Evolutionary conservation across 2,113 vertebrate genomes (phyloP).

Genomic region (Saccopteryx bilineata): DNA sequence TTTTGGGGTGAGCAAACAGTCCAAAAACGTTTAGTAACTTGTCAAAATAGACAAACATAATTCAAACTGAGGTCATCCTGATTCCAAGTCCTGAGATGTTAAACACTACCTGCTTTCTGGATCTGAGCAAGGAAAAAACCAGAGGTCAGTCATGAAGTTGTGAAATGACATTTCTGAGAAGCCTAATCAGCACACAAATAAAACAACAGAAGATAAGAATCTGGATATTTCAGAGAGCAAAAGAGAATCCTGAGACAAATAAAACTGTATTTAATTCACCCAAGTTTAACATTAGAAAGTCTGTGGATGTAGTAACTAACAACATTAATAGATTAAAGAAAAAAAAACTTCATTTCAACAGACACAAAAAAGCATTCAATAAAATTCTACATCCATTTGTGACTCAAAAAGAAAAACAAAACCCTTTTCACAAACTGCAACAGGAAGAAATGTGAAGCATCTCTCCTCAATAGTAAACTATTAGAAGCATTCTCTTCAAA

Average conservation of each 20-base stretch:
- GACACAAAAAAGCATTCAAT: background rate
- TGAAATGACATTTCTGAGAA: conserved; percentile 50
- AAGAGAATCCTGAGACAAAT: conserved; percentile 13
- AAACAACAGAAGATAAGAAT: background rate
- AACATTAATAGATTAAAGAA: conserved; percentile 25
- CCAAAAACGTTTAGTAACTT: conserved; percentile 26
- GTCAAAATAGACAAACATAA: background rate
- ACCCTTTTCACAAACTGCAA: background rate
- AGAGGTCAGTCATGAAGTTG: background rate
- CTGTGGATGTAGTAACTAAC: background rate
- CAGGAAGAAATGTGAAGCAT: background rate
- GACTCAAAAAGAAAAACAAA: conserved; percentile 1
- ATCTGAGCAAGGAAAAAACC: background rate
- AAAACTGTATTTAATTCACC: conserved; percentile 20
- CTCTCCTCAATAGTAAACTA: background rate
- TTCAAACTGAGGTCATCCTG: conserved; percentile 15
- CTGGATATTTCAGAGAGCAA: background rate
- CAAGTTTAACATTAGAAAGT: conserved; percentile 38
- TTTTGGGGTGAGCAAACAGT: conserved; percentile 11
- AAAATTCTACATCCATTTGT: background rate
- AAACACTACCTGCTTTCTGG: background rate
- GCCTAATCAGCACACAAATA: conserved; percentile 11
- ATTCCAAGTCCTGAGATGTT: background rate
- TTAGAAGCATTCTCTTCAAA: background rate
- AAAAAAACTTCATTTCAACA: conserved; percentile 23